phyloP scores from a whole-genome alignment of 2,113 vertebrate genomes.

The Clarias gariepinus region DNA sequence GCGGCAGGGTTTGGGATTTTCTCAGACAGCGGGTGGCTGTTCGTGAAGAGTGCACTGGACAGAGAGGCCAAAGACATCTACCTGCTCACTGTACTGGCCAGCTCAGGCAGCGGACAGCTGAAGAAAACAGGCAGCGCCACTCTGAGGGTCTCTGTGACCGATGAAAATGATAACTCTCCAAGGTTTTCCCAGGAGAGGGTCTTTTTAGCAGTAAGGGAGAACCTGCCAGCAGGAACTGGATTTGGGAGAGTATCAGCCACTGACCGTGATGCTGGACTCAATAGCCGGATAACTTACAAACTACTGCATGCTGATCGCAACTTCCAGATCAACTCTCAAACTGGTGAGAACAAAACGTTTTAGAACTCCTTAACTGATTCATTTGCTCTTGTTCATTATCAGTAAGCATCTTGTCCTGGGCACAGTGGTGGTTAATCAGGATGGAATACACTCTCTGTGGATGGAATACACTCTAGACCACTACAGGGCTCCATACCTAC shows the following conservation, averaged over 20 bases:
- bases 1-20: slow-evolving; percentile 85
- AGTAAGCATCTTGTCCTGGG: not conserved
- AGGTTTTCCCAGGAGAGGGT: slow-evolving; percentile 89
- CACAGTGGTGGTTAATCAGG: too few species aligned
- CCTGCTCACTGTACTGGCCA: slow-evolving; percentile 85
- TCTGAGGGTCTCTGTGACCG: slow-evolving; percentile 84
- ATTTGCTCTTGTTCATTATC: not conserved
- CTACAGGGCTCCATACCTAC: too few species aligned
- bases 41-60: slow-evolving; percentile 86
- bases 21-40: slow-evolving; percentile 90
- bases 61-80: slow-evolving; percentile 89
- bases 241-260: slow-evolving; percentile 87
- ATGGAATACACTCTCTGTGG: too few species aligned
- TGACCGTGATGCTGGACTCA: slow-evolving; percentile 87
- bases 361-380: not conserved
- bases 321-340: slow-evolving; percentile 91
- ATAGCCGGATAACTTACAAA: slow-evolving; percentile 87
- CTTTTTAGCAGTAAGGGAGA: slow-evolving; percentile 90
- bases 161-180: slow-evolving; percentile 93
- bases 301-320: slow-evolving; percentile 79
- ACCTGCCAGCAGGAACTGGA: slow-evolving; percentile 80
- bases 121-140: slow-evolving; percentile 85
- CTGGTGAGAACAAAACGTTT: slow-evolving; percentile 72
- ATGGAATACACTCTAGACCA: too few species aligned
- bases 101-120: slow-evolving; percentile 70